Conservation (phyloP, 2,113 vertebrate species). For the Muntiacus muntjak region DNA sequence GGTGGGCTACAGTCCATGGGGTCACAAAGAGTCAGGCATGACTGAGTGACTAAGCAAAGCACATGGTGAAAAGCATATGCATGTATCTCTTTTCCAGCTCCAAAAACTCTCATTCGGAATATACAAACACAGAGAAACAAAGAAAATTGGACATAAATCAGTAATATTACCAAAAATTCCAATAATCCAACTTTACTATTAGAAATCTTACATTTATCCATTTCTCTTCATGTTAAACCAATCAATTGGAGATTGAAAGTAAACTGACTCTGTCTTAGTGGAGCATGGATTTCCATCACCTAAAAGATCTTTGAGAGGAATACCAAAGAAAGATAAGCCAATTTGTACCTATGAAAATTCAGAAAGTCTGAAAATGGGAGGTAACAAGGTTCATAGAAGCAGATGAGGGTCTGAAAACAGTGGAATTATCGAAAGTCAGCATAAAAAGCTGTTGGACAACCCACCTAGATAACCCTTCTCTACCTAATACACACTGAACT, state of each 20-base stretch:
- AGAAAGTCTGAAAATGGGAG: neutral
- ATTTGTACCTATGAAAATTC: neutral
- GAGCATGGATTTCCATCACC: neutral
- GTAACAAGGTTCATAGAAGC: neutral
- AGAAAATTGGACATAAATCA: neutral
- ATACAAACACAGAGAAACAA: neutral
- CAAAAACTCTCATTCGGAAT: neutral
- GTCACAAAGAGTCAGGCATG: neutral
- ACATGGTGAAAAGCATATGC: neutral
- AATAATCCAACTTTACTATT: too few relatives aligned
- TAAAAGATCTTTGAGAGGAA: neutral
- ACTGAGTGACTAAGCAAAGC: neutral
- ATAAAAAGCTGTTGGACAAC: neutral
- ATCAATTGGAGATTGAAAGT: neutral
- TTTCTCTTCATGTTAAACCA: neutral
- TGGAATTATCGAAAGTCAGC: neutral
- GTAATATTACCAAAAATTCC: too few relatives aligned
- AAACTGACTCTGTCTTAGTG: neutral
- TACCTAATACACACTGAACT: neutral
- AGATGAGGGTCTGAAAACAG: neutral
- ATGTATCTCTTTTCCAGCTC: neutral
- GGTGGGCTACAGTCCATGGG: neutral
- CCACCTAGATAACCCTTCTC: neutral
- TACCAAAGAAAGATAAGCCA: neutral
- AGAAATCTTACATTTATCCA: too few relatives aligned